A percentile compares a stretch with the other conserved stretches of the same genome.
phyloP scores from a whole-genome alignment of 2,797 vertebrate species.

The Phoeniculus purpureus region DNA sequence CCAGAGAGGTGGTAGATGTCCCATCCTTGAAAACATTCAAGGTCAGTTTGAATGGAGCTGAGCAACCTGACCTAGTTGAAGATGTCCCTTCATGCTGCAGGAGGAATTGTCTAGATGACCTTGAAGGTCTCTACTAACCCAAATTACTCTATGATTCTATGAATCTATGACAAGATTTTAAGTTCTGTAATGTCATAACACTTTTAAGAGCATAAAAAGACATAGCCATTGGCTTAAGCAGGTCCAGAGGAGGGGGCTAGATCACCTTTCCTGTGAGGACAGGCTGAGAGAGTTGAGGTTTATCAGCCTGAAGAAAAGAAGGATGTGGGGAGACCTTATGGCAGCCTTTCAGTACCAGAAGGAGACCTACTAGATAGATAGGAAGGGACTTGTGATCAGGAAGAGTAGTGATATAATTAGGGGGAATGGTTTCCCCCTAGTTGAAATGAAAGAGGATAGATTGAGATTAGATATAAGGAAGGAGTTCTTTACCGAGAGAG shows the following conservation, averaged over 20 bases:
- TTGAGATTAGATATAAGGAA: too few relatives aligned
- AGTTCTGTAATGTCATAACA: not conserved
- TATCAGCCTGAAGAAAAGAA: too few relatives aligned
- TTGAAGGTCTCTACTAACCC: not conserved
- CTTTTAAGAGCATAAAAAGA: not conserved
- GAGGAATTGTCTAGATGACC: not conserved
- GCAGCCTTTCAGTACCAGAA: too few relatives aligned
- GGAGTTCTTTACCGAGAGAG: too few relatives aligned
- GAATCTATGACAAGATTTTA: not conserved
- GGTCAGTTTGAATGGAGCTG: not conserved
- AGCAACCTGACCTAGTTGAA: not conserved
- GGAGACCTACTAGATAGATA: too few relatives aligned
- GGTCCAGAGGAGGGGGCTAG: not conserved
- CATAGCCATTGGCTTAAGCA: not conserved
- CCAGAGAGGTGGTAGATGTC: not conserved
- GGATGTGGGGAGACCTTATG: too few relatives aligned
- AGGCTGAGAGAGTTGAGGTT: not conserved
- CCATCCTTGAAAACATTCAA: not conserved
- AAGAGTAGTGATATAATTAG: not conserved
- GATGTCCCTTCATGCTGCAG: not conserved
- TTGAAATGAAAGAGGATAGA: too few relatives aligned
- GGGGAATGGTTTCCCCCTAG: not conserved
- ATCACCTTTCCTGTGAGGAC: not conserved
- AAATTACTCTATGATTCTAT: not conserved
- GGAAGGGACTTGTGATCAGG: not conserved